A percentile compares a stretch with the other conserved stretches of the same genome.
Evolutionary conservation across 2,888 invertebrate genomes (phyloP).

Genomic region (Luffia ferchaultella): DNA sequence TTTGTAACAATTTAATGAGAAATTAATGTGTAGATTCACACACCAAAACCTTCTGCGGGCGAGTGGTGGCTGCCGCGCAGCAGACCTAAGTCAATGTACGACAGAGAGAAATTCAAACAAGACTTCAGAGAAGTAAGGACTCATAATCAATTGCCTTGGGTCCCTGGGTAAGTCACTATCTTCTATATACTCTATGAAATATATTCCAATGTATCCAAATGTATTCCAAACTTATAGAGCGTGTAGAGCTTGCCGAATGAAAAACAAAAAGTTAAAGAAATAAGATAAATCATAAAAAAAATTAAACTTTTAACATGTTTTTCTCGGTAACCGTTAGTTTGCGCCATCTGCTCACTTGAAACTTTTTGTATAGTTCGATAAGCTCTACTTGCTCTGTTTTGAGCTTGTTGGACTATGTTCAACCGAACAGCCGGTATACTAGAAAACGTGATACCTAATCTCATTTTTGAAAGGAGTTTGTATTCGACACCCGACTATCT

Average conservation of each 20-base stretch:
- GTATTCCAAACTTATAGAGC: no score
- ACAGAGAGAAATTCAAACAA: slow-evolving; percentile 43
- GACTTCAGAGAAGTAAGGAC: slow-evolving; percentile 41
- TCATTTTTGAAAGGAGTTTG: no score
- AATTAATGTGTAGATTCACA: slow-evolving; percentile 28
- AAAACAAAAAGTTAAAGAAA: neutral
- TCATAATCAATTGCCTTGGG: slow-evolving; percentile 39
- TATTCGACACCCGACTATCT: neutral
- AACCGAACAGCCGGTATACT: no score
- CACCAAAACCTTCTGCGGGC: slow-evolving; percentile 31
- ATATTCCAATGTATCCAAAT: neutral
- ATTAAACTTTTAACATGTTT: neutral
- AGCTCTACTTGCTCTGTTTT: no score
- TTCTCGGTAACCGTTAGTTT: neutral
- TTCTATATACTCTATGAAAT: neutral
- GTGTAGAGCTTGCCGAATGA: no score
- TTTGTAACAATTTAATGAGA: no score
- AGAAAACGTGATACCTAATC: no score
- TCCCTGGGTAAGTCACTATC: slow-evolving; percentile 34
- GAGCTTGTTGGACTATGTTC: no score
- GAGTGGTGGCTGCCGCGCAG: slow-evolving; percentile 31
- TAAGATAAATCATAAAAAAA: neutral
- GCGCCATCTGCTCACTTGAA: neutral
- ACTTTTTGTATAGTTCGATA: no score
- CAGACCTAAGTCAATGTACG: slow-evolving; percentile 35